phyloP scores from a whole-genome alignment of 2,113 vertebrate genomes.

The Desmodus rotundus region DNA sequence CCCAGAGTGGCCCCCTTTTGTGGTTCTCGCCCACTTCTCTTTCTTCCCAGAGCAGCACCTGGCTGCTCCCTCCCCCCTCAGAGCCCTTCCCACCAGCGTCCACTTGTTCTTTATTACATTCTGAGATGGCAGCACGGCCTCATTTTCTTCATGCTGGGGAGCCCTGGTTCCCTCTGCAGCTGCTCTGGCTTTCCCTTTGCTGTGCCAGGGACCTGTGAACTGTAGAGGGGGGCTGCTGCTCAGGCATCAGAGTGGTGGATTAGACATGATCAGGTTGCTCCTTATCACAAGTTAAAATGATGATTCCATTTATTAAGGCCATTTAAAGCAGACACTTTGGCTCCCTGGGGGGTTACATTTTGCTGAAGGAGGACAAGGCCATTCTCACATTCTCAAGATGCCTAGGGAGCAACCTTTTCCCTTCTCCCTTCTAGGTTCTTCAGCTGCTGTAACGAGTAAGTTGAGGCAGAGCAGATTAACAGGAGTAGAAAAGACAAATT shows the following conservation, averaged over 20 bases:
- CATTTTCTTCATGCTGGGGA: not conserved
- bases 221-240: not conserved
- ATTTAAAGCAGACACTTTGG: not conserved
- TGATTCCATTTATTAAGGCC: not conserved
- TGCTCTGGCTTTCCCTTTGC: not conserved
- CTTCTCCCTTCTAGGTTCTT: not conserved
- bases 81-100: no score
- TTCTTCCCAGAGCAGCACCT: not conserved
- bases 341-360: not conserved
- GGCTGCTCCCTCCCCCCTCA: not conserved
- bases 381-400: not conserved
- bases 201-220: not conserved
- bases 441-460: no score
- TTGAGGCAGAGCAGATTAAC: not conserved
- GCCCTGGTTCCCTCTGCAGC: not conserved
- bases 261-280: not conserved
- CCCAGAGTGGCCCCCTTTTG: no score
- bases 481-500: not conserved
- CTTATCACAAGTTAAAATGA: not conserved
- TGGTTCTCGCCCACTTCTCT: rapidly evolving
- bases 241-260: not conserved
- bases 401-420: not conserved
- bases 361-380: not conserved
- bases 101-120: not conserved
- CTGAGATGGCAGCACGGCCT: not conserved